These are phyloP conservation scores for Trichonephila inaurata DNA, from an alignment of 1,140 invertebrate species.

Conservation along the genomic window DNA sequence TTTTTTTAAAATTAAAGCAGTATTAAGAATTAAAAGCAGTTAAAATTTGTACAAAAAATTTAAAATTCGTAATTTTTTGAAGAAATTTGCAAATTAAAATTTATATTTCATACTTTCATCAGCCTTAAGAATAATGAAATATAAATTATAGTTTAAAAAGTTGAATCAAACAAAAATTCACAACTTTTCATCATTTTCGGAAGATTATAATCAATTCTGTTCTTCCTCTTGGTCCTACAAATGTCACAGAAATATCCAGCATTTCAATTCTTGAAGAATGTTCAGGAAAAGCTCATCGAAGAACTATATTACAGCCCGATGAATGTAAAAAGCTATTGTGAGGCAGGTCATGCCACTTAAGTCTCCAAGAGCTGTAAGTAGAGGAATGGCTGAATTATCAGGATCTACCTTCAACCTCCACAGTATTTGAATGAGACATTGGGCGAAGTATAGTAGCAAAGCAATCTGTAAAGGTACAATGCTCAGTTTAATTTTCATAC, in stretches of 20 bases:
- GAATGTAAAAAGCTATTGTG: constrained; percentile 83
- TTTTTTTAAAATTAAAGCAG: not conserved
- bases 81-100: not conserved
- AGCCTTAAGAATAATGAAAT: not conserved
- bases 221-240: not conserved
- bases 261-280: not conserved
- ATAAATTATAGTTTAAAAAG: too few relatives aligned
- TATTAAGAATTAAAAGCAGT: not conserved
- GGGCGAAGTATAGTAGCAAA: constrained; percentile 79
- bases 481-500: not conserved
- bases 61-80: not conserved
- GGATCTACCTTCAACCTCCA: constrained; percentile 82
- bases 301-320: constrained; percentile 3
- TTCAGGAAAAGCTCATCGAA: not conserved
- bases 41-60: not conserved
- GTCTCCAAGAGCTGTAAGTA: constrained; percentile 96
- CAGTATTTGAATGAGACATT: constrained; percentile 83
- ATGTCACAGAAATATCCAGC: not conserved
- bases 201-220: not conserved
- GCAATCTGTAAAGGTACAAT: constrained; percentile 52
- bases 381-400: constrained; percentile 85
- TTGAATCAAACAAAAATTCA: not conserved
- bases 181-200: not conserved
- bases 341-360: constrained; percentile 93
- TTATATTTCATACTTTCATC: not conserved